Evolutionary conservation across 2,797 vertebrate genomes (phyloP).

Genomic region (Gallirallus australis): DNA sequence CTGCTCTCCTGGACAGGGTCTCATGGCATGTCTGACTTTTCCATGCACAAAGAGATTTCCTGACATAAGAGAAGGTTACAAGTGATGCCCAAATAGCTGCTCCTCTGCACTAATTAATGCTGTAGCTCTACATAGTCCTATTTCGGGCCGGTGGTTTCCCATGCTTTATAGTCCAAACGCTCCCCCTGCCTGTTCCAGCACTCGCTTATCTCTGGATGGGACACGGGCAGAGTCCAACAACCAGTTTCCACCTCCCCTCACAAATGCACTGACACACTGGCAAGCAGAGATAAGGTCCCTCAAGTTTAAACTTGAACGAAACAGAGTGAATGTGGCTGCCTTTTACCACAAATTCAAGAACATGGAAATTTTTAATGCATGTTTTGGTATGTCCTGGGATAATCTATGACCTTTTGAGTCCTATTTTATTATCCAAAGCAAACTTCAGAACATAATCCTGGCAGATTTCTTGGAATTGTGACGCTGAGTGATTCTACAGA

Average conservation of each 20-base stretch:
- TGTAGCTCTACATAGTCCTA: neutral
- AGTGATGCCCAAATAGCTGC: neutral
- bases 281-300: slow-evolving; percentile 16
- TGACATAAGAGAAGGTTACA: neutral
- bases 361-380: slow-evolving; percentile 45
- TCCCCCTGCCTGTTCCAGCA: neutral
- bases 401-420: slow-evolving; percentile 59
- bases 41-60: neutral
- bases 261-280: neutral
- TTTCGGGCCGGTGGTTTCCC: neutral
- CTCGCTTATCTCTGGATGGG: neutral
- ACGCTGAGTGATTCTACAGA: slow-evolving; percentile 55
- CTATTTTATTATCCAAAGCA: slow-evolving; percentile 55
- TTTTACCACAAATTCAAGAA: slow-evolving; percentile 36
- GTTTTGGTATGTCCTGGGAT: slow-evolving; percentile 63
- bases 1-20: neutral
- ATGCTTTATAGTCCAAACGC: neutral
- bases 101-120: neutral
- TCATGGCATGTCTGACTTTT: neutral
- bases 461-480: slow-evolving; percentile 56
- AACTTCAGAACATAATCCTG: slow-evolving; percentile 48
- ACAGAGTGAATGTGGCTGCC: neutral
- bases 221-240: neutral
- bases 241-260: neutral
- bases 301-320: slow-evolving; percentile 19